Conservation (phyloP, 35 echinoderm and acorn worm genomes). For the Stichopus chloronotus region DNA sequence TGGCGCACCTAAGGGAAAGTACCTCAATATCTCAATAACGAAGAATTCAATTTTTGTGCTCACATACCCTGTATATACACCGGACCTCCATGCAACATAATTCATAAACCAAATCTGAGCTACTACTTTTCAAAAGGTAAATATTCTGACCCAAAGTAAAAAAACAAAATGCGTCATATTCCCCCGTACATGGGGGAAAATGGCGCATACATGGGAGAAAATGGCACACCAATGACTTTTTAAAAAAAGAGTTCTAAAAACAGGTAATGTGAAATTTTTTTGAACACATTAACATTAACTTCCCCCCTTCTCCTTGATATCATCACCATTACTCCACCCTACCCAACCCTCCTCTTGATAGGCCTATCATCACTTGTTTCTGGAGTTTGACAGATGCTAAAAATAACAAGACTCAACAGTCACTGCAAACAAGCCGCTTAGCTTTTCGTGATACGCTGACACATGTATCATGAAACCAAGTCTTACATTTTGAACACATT, state of each 20-base stretch:
- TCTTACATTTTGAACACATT: no score
- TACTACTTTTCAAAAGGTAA: constrained; percentile 47
- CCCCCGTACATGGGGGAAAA: constrained; percentile 47
- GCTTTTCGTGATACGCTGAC: neutral
- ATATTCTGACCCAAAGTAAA: constrained; percentile 45
- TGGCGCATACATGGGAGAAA: constrained; percentile 33
- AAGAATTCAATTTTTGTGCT: constrained; percentile 47
- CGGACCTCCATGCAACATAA: constrained; percentile 43
- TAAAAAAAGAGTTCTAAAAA: no score
- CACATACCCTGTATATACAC: constrained; percentile 30
- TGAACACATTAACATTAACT: no score
- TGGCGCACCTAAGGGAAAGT: constrained; percentile 38
- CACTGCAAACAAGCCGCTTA: no score
- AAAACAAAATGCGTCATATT: constrained; percentile 56
- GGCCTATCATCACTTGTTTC: constrained; percentile 56
- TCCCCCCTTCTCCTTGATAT: neutral
- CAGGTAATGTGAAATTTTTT: no score
- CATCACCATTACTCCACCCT: constrained; percentile 35
- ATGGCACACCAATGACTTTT: constrained; percentile 46
- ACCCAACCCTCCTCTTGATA: constrained; percentile 31
- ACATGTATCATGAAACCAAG: no score
- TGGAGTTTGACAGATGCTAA: constrained; percentile 48
- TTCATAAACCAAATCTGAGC: constrained; percentile 53
- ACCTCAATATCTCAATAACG: constrained; percentile 46
- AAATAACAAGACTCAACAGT: no score